Conservation (phyloP, 2,797 vertebrate species). For the Epinephelus awoara region DNA sequence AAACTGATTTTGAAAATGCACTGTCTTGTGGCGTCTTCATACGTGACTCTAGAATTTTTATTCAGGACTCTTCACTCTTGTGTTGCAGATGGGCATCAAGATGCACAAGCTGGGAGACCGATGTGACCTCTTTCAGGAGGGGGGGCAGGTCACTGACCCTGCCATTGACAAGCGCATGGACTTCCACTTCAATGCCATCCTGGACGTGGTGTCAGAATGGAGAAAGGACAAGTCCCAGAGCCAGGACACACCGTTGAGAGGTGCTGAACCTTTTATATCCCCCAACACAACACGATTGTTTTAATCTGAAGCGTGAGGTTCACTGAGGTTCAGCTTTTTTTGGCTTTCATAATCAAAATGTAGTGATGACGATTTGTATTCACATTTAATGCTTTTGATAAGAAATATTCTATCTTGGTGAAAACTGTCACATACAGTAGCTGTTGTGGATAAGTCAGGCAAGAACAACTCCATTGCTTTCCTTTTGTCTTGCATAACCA, state of each 20-base stretch:
- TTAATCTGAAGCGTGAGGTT: neutral
- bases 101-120: conserved; percentile 96
- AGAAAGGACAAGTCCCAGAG: conserved; percentile 97
- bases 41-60: neutral
- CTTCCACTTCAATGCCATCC: conserved; percentile 98
- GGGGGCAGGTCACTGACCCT: conserved; percentile 92
- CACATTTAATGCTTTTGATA: too few species aligned
- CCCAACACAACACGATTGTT: neutral
- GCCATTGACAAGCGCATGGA: conserved; percentile 99
- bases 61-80: neutral
- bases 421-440: too few species aligned
- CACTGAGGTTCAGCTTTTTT: neutral
- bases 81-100: conserved; percentile 91
- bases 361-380: too few species aligned
- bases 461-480: neutral
- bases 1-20: neutral
- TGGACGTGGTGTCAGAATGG: conserved; percentile 98
- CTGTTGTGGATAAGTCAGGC: neutral
- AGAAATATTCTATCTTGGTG: too few species aligned
- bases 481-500: neutral
- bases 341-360: neutral
- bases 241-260: conserved; percentile 94
- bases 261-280: conserved; percentile 71
- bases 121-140: conserved; percentile 98
- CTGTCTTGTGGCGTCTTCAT: neutral